Conservation (phyloP, 2,888 invertebrate species). For the Portevinia maculata region DNA sequence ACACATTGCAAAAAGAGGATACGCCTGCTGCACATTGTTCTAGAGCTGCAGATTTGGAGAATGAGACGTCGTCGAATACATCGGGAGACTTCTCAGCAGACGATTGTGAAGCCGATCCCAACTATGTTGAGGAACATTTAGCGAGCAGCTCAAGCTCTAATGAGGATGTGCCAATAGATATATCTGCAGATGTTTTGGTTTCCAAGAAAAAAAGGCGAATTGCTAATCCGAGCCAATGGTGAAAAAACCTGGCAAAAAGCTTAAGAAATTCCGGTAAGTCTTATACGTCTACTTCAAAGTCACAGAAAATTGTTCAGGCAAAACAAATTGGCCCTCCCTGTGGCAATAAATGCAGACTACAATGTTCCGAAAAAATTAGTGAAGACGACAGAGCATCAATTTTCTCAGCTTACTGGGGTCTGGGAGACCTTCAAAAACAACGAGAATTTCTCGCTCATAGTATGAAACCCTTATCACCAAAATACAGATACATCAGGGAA, state of each 20-base stretch:
- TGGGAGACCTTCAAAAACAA: constrained; percentile 35
- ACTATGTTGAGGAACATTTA: not conserved
- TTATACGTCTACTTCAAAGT: constrained; percentile 22
- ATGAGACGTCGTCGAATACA: constrained; percentile 1
- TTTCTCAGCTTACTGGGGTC: constrained; percentile 17
- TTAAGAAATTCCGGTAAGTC: constrained; percentile 16
- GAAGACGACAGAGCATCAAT: constrained; percentile 23
- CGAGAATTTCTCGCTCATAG: constrained; percentile 31
- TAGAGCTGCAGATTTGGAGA: constrained; percentile 4
- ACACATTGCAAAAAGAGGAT: not conserved
- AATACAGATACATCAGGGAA: constrained; percentile 23
- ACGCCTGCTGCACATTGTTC: not conserved
- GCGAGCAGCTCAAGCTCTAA: constrained; percentile 3
- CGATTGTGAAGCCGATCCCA: not conserved
- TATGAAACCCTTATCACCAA: constrained; percentile 14
- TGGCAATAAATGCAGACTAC: constrained; percentile 27
- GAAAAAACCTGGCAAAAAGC: constrained; percentile 13
- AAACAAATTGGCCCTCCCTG: constrained; percentile 22
- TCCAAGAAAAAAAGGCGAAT: constrained; percentile 1
- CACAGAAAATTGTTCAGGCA: constrained; percentile 1
- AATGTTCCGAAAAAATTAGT: constrained; percentile 19
- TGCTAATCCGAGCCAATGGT: constrained; percentile 15
- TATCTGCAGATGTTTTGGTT: not conserved
- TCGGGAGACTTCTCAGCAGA: constrained; percentile 2
- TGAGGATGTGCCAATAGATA: not conserved